Evolutionary conservation across 2,797 vertebrate genomes (phyloP).

Genomic region (Chaenodraco wilsoni): DNA sequence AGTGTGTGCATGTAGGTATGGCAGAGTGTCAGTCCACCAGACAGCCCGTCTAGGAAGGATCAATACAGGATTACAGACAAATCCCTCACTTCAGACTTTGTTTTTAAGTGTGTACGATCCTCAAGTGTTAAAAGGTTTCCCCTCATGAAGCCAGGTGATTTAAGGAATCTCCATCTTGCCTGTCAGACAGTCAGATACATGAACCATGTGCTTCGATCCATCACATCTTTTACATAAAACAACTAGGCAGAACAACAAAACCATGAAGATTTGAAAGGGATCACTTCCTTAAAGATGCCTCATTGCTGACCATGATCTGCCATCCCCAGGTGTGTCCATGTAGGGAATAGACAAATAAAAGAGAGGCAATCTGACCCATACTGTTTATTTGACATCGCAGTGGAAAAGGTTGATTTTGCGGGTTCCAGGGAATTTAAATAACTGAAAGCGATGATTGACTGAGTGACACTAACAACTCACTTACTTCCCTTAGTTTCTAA

Average conservation of each 20-base stretch:
- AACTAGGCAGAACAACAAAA: slow-evolving; percentile 22
- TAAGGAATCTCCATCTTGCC: slow-evolving; percentile 25
- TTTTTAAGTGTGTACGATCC: slow-evolving; percentile 52
- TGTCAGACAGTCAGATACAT: slow-evolving; percentile 11
- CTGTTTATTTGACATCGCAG: slow-evolving; percentile 57
- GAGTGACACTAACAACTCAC: slow-evolving; percentile 13
- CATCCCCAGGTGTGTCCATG: slow-evolving; percentile 53
- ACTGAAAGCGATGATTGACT: slow-evolving; percentile 51
- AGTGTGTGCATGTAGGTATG: slow-evolving; percentile 56
- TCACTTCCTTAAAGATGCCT: slow-evolving; percentile 9
- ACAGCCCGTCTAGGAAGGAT: slow-evolving; percentile 68
- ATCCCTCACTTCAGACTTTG: slow-evolving; percentile 63
- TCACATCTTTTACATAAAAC: slow-evolving; percentile 18
- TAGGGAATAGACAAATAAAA: slow-evolving; percentile 58
- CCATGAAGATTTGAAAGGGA: slow-evolving; percentile 7
- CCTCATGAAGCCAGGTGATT: slow-evolving; percentile 32
- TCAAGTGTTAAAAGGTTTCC: slow-evolving; percentile 50
- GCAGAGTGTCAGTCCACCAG: slow-evolving; percentile 59
- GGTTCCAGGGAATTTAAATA: slow-evolving; percentile 46
- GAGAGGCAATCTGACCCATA: slow-evolving; percentile 36
- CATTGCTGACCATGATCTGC: slow-evolving; percentile 23
- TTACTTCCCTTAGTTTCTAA: no score
- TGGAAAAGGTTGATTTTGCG: slow-evolving; percentile 40
- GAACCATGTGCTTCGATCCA: slow-evolving; percentile 11
- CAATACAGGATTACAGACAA: slow-evolving; percentile 68